Base-by-base conservation (phyloP, 92 coral and sea anemone genomes). In the Pocillopora grandis region DNA sequence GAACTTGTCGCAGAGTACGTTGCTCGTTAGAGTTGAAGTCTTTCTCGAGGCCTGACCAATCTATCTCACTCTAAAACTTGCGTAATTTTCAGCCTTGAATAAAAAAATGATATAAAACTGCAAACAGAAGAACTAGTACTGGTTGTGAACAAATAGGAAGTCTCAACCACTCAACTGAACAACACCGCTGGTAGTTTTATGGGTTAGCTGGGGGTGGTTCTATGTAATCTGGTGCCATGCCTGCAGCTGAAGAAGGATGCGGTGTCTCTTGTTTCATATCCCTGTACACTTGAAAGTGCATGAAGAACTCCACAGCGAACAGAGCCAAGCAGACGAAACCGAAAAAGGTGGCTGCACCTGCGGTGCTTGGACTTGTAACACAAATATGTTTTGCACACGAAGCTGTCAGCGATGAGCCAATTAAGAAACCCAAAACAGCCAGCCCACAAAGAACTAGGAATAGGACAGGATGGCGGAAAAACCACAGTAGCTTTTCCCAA, bases 401-500 rank as follows among this genome's bases (percentile, higher is more conserved):
- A 66, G 95, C 93, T 2, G 77, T 88, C 0, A 96, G 89, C 31
- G 85, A 58, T 10, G 91, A 72, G 0, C 93, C 96, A 83, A 96
- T 82, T 81, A 94, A 57, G 33, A 92, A 92, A 16, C 93, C 95
- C 27, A 88, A 31, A 55, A 89, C 90, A 16, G 94, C 99, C 62
- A 94, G 37, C 16, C 23, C 63, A 89, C 93, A 94, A 19, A 92
- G 80, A 42, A 85, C 87, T 10, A 83, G 57, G 10, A 81, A 84
- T 42, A 94, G 71, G 0, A 87, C 88, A 18, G 99, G 98, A 56
- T 97, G 98, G 33, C 90, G 92, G 79, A 85, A 90, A 75, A 97
- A 83, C 90, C 95, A 97, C 60, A 87, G 42, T 58, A 97, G 76
- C 58, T 91, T 94, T 11, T 92, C 97, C 99, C 99, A 97, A 74